A percentile compares a stretch with the other conserved stretches of the same genome.
Conservation (phyloP, 2,888 invertebrate species). For the Polydrusus tereticollis region DNA sequence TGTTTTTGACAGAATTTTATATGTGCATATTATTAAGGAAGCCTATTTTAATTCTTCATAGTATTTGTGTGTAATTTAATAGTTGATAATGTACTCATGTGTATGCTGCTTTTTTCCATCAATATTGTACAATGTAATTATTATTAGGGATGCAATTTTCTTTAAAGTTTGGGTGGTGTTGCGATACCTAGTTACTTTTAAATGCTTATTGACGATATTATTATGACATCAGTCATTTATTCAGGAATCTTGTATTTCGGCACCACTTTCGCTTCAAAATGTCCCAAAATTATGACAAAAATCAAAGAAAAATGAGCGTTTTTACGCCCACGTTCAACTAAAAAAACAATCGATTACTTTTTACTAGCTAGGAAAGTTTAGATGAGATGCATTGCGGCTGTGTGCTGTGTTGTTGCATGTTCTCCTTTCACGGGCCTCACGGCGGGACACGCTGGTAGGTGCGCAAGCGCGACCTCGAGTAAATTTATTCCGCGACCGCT, state of each 20-base stretch:
- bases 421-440: constrained; percentile 65
- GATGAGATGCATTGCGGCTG: constrained; percentile 45
- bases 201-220: background rate
- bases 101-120: no score
- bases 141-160: background rate
- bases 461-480: constrained; percentile 65
- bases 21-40: constrained; percentile 1
- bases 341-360: constrained; percentile 41
- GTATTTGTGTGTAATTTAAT: no score
- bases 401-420: constrained; percentile 42
- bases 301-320: constrained; percentile 11
- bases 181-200: background rate
- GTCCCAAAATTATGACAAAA: background rate
- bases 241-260: background rate
- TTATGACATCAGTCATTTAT: background rate
- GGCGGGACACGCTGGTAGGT: constrained; percentile 9
- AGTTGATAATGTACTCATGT: no score
- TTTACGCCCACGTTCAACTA: constrained; percentile 34
- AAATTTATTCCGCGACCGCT: constrained; percentile 54
- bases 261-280: background rate
- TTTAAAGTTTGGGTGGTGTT: background rate
- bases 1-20: constrained; percentile 39
- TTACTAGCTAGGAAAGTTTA: constrained; percentile 31
- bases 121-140: no score
- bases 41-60: background rate